phyloP scores from a whole-genome alignment of 2,113 vertebrate species.

The Columbina picui region DNA sequence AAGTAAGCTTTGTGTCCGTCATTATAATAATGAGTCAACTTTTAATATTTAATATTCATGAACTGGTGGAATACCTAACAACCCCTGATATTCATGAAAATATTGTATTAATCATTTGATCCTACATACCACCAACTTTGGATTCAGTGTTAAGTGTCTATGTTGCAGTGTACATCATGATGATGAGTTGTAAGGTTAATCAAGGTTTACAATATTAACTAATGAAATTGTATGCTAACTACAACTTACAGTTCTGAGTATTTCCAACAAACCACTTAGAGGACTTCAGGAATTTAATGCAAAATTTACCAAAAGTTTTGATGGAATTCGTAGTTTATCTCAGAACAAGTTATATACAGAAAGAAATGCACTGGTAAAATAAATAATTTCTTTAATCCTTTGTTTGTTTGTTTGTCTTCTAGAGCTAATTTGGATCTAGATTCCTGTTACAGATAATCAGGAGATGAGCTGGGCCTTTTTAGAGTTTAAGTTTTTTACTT shows the following conservation, averaged over 20 bases:
- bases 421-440: not conserved
- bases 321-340: not conserved
- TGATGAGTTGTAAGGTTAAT: not conserved
- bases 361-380: not conserved
- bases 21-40: not conserved
- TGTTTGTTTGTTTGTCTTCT: not conserved
- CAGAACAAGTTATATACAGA: not conserved
- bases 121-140: not conserved
- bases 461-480: not conserved
- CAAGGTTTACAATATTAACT: not conserved
- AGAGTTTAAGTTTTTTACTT: not conserved
- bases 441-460: not conserved
- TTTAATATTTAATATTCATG: not conserved
- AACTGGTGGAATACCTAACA: not conserved
- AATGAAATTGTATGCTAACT: not conserved
- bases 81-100: not conserved
- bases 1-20: constrained; percentile 46
- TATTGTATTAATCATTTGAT: not conserved
- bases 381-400: not conserved
- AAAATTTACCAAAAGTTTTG: not conserved
- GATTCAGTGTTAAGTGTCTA: not conserved
- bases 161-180: not conserved
- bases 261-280: not conserved
- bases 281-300: not conserved
- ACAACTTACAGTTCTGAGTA: not conserved